phyloP scores from a whole-genome alignment of 2,797 vertebrate species.

The Lacerta viridis region DNA sequence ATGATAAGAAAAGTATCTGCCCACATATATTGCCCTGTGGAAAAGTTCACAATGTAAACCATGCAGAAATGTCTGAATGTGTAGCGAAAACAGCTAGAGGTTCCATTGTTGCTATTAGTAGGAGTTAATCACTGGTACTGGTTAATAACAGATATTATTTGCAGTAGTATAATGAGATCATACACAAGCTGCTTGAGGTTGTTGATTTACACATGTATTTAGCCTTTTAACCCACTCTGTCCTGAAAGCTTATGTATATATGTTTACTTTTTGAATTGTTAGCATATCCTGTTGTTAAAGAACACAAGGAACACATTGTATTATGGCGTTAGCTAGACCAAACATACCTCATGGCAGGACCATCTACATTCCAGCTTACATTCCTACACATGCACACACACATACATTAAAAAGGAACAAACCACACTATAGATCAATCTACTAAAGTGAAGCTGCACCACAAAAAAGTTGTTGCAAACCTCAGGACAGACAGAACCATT shows the following conservation, averaged over 20 bases:
- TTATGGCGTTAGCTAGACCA: neutral
- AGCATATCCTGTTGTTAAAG: neutral
- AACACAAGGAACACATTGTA: neutral
- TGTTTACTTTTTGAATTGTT: neutral
- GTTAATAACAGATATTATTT: constrained; percentile 25
- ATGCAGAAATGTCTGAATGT: constrained; percentile 4
- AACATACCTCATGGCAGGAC: neutral
- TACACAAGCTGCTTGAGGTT: neutral
- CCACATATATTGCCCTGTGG: neutral
- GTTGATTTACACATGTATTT: neutral
- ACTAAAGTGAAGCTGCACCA: neutral
- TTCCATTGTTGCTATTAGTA: constrained; percentile 22
- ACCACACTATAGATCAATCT: neutral
- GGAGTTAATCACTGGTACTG: constrained; percentile 22
- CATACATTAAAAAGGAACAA: neutral
- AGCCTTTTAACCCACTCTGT: neutral
- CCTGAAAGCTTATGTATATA: neutral
- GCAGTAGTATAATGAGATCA: neutral
- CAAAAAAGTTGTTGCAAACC: neutral
- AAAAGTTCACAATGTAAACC: constrained; percentile 27
- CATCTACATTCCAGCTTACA: neutral
- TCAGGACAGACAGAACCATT: neutral
- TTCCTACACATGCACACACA: neutral
- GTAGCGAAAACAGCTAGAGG: constrained; percentile 12
- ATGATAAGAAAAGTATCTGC: neutral